phyloP scores from a whole-genome alignment of 1,140 invertebrate species.

The Drosophila baimaii region DNA sequence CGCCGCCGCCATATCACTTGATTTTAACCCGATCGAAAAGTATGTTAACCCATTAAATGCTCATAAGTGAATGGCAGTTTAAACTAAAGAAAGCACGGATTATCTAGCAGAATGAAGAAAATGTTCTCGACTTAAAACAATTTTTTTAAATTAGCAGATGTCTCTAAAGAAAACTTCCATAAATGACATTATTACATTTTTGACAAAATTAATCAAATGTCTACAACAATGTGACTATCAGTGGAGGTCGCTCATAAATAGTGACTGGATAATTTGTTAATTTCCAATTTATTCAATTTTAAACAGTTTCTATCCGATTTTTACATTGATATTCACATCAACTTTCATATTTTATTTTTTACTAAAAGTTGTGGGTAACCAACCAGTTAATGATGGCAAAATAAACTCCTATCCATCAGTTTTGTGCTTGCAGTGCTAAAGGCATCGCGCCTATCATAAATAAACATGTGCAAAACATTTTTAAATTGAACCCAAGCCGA shows the following conservation, averaged over 20 bases:
- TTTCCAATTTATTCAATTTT: background rate
- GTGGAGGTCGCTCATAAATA: too few relatives aligned
- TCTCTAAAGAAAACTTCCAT: too few relatives aligned
- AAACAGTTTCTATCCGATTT: background rate
- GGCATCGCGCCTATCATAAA: slow-evolving; percentile 70
- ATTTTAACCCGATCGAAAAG: slow-evolving; percentile 21
- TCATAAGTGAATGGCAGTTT: slow-evolving; percentile 36
- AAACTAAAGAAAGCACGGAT: background rate
- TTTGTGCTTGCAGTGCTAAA: slow-evolving; percentile 31
- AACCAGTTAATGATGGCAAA: background rate
- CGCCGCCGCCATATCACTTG: slow-evolving; percentile 48
- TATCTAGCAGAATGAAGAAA: background rate
- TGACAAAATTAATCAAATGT: too few relatives aligned
- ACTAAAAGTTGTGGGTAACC: background rate
- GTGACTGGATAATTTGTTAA: too few relatives aligned
- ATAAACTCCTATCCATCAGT: background rate
- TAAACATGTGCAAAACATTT: slow-evolving; percentile 47
- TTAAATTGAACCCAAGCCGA: slow-evolving; percentile 43
- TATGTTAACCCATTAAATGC: slow-evolving; percentile 38
- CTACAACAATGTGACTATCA: too few relatives aligned
- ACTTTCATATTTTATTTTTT: background rate
- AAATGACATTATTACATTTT: too few relatives aligned
- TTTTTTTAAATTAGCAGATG: background rate
- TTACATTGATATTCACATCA: background rate
- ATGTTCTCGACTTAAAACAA: background rate